Evolutionary conservation across 2,888 invertebrate genomes (phyloP), one percentile per base, ranked within the genome.

Genomic region (Clivina fossor): DNA sequence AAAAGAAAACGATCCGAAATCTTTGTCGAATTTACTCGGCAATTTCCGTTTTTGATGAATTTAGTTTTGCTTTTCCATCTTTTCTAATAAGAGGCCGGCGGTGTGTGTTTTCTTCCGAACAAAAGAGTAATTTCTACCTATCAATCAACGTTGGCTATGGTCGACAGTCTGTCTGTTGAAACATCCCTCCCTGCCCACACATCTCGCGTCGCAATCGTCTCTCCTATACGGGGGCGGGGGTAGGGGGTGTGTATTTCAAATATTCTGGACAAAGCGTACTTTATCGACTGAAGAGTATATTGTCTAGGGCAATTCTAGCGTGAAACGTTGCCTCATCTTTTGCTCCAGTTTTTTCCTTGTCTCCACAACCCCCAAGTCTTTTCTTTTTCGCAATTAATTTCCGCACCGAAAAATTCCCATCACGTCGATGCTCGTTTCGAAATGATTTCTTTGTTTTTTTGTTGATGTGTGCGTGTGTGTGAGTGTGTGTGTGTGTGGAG

Each of bases 111-210:
- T 19, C n/a, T 3, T 4, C 8, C 32, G 33, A 43, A 53, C 53
- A 53, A 53, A 53, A 53, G 53, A 53, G 53, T 53, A 53, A 53
- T 53, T 53, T 53, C 44, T 53, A 53, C 53, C 53, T 53, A 53
- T 53, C 53, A 53, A 43, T 53, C 53, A 53, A 48, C 48, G n/a
- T n/a, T n/a, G n/a, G n/a, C n/a, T n/a, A n/a, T n/a, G n/a, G n/a
- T n/a, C n/a, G n/a, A n/a, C n/a, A n/a, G n/a, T n/a, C n/a, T n/a
- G n/a, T n/a, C n/a, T n/a, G n/a, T n/a, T n/a, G n/a, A n/a, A n/a
- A n/a, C n/a, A n/a, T n/a, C n/a, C n/a, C n/a, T n/a, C n/a, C n/a
- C n/a, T n/a, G n/a, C n/a, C n/a, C n/a, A n/a, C n/a, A n/a, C n/a
- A n/a, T n/a, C n/a, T n/a, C n/a, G n/a, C n/a, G n/a, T n/a, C n/a